phyloP scores from a whole-genome alignment of 2,888 invertebrate species.

The Sinelater perroti region DNA sequence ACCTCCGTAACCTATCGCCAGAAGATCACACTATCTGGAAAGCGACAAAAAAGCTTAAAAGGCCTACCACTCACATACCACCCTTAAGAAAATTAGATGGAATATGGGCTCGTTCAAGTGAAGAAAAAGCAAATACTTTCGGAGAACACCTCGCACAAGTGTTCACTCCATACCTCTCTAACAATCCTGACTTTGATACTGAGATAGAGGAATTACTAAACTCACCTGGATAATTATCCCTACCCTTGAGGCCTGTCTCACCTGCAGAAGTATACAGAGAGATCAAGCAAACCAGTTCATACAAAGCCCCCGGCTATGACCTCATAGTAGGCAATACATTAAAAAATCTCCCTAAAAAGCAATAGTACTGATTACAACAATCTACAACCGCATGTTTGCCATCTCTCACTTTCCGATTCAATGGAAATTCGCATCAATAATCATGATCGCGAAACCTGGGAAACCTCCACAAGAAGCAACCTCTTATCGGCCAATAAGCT shows the following conservation, averaged over 20 bases:
- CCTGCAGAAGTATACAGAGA: slow-evolving; percentile 8
- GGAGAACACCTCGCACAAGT: slow-evolving; percentile 5
- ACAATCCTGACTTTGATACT: not conserved
- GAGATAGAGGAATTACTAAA: slow-evolving; percentile 4
- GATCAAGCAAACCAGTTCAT: not conserved
- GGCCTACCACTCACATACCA: not conserved
- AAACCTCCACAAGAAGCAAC: no score
- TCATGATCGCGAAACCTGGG: no score
- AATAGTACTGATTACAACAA: not conserved
- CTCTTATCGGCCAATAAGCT: no score
- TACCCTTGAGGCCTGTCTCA: slow-evolving; percentile 6
- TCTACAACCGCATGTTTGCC: not conserved
- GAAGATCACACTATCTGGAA: slow-evolving; percentile 13
- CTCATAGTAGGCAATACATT: no score
- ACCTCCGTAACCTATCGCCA: not conserved
- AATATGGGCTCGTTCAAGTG: not conserved
- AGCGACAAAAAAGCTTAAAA: slow-evolving; percentile 16
- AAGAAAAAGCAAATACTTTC: slow-evolving; percentile 3
- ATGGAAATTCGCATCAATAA: no score
- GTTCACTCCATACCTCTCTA: not conserved
- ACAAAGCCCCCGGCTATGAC: slow-evolving; percentile 17
- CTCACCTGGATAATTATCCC: not conserved
- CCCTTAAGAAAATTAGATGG: slow-evolving; percentile 11
- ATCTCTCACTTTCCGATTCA: no score
- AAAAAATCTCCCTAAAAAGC: not conserved